A percentile compares a stretch with the other conserved stretches of the same genome.
phyloP scores from a whole-genome alignment of 2,888 invertebrate genomes.

The Emesis furor region DNA sequence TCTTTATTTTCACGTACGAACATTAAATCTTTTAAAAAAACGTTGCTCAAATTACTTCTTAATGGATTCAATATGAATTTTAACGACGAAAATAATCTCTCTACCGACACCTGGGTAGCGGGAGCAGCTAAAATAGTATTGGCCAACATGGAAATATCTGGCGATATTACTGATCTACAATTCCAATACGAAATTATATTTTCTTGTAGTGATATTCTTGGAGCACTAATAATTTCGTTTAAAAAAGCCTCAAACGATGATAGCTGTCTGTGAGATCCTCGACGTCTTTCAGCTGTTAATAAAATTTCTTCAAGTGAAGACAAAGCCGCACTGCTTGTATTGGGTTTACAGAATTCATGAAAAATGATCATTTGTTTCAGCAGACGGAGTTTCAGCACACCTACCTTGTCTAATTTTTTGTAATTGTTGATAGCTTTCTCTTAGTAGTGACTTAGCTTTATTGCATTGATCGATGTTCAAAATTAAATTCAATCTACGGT shows the following conservation, averaged over 20 bases:
- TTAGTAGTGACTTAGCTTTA: slow-evolving; percentile 8
- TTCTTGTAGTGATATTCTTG: slow-evolving; percentile 1
- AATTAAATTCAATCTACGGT: slow-evolving; percentile 5
- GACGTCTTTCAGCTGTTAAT: slow-evolving; percentile 8
- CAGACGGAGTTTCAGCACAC: background rate
- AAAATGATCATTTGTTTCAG: slow-evolving; percentile 21
- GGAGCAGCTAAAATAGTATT: slow-evolving; percentile 24
- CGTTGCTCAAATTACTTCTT: slow-evolving; percentile 15
- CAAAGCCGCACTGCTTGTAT: slow-evolving; percentile 7
- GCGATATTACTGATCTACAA: slow-evolving; percentile 9
- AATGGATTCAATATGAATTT: slow-evolving; percentile 21
- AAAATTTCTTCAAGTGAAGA: slow-evolving; percentile 23
- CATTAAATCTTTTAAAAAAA: slow-evolving; percentile 11
- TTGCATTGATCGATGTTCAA: slow-evolving; percentile 5
- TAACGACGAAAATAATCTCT: slow-evolving; percentile 25
- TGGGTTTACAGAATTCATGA: slow-evolving; percentile 14
- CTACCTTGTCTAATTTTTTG: slow-evolving; percentile 5
- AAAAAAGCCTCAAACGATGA: slow-evolving; percentile 12
- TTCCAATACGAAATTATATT: slow-evolving; percentile 11
- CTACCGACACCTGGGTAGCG: slow-evolving; percentile 14
- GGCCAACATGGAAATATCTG: slow-evolving; percentile 16
- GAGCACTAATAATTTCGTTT: slow-evolving; percentile 15
- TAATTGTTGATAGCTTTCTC: slow-evolving; percentile 3
- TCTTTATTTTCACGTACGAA: slow-evolving; percentile 2
- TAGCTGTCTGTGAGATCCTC: slow-evolving; percentile 12